Base-by-base conservation (phyloP, 2,797 vertebrate genomes). In the Danio jaintianensis region DNA sequence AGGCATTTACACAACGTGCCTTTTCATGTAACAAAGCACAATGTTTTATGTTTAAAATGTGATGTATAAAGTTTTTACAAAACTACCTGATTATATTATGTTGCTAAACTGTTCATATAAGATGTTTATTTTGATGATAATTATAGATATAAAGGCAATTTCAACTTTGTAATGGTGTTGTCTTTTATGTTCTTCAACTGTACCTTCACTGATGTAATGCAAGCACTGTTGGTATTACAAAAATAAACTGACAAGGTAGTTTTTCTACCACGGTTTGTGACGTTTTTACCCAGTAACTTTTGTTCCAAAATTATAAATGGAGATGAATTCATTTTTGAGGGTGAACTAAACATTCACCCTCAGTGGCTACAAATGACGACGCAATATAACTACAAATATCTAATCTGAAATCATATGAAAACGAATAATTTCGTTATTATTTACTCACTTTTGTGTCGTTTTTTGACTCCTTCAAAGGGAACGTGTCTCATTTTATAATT, bases 91-190 rank as follows among this genome's bases (percentile, higher is more conserved):
- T 47, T 20, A 50, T 13, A 48, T 16, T 13, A 36, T 75, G 20
- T 48, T 74, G 20, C 10, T 68, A 6, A 77, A 38, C 78, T 15
- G 7, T 58, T 47, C 7, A 22, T 63, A 11, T 42, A n/a, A 47
- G 8, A 38, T 48, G 15, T 62, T 16, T 53, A 22, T 53, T 73
- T 52, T 20, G 7, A 18, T n/a, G 63, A 36, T 20, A 13, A 55
- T 29, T 45, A 55, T 45, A 45, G 29, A 29, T 29, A 29, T 29
- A 29, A 76, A 66, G 40, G 10, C 38, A 64, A 76, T 66, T 42
- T 64, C 12, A 22, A 9, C 36, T 22, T 22, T 7, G 47, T 52
- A 12, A 16, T 55, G 10, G 18, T 29, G 12, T 1, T 43, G 36
- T 53, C 8, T 42, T 55, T 18, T 13, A 13, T 29, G 1, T 20